Base-by-base conservation (phyloP, 2,797 vertebrate species). In the Graptemys geographica region DNA sequence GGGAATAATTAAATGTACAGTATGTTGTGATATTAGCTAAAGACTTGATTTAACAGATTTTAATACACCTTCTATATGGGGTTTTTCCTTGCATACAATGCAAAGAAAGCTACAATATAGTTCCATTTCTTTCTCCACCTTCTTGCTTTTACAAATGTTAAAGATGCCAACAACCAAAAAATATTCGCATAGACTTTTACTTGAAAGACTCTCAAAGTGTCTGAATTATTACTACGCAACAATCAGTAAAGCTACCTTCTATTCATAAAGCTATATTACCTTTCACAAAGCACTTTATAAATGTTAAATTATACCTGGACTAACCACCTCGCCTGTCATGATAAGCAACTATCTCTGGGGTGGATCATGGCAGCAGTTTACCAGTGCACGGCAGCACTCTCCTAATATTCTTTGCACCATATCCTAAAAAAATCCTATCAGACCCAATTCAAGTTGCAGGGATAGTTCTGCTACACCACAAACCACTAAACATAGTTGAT, bases 1-100 rank as follows among this genome's bases (percentile, higher is more conserved):
- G 37, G 92, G 95, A 95, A 53, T 23, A 91, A 81, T 41, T 25
- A 94, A 59, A 88, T 82, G 51, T 5, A 16, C 47, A 47, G 88
- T 96, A 86, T 79, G 79, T 86, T 95, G 72, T 57, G 85, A 25
- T 85, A 94, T 94, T 83, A 80, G 55, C 37, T 69, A 86, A 57
- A 80, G 93, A 94, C 94, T 81, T 86, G 65, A 90, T 93, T 86
- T 94, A 96, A 88, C 72, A 82, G 85, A 92, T 87, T 93, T 96
- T 94, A 31, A 94, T 95, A 94, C 90, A 80, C 53, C 87, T 69
- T 85, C 90, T 18, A 74, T 92, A 92, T 8, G 4, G 78, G 86
- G 12, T 83, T 94, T 93, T 88, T 86, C 96, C 87, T 96, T 88
- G 87, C 0, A 1, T 59, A 90, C 93, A 92, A 94, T 87, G 79